These are phyloP conservation scores for Karalla daura DNA, from an alignment of 2,797 vertebrate species.

Conservation along the genomic window DNA sequence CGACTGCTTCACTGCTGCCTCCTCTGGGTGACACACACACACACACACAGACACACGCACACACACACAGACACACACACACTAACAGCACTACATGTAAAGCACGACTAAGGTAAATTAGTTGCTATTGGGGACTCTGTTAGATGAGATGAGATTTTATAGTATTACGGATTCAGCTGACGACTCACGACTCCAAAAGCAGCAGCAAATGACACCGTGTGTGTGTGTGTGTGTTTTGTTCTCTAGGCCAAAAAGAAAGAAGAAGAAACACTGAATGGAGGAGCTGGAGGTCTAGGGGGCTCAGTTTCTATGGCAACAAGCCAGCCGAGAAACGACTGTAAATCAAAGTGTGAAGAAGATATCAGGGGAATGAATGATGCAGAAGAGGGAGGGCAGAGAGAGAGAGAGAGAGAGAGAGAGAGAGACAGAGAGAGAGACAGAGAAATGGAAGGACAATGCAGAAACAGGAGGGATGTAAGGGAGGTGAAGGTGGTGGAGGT, in stretches of 20 bases:
- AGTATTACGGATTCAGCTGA: conserved; percentile 16
- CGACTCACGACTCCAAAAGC: conserved; percentile 15
- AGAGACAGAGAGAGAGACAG: conserved; percentile 14
- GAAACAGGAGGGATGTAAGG: neutral
- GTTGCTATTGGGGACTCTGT: conserved; percentile 13
- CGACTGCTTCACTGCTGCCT: conserved; percentile 84
- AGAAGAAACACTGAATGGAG: conserved; percentile 58
- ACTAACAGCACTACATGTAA: too few relatives aligned
- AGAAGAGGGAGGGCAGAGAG: conserved; percentile 43
- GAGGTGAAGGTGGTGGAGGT: neutral
- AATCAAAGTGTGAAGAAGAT: conserved; percentile 80
- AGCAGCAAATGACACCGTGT: conserved; percentile 13
- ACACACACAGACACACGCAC: conserved; percentile 88
- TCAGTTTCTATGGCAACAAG: conserved; percentile 84
- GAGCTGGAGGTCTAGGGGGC: conserved; percentile 68
- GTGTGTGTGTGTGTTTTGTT: conserved; percentile 44
- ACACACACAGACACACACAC: conserved; percentile 48
- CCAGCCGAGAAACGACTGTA: conserved; percentile 78
- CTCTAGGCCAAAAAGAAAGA: conserved; percentile 61
- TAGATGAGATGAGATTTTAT: conserved; percentile 30
- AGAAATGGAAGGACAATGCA: too few relatives aligned
- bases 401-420: conserved; percentile 48
- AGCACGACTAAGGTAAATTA: too few relatives aligned
- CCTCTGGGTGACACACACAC: conserved; percentile 90
- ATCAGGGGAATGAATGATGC: conserved; percentile 76